Evolutionary conservation across 2,888 invertebrate species (phyloP), one percentile per base, ranked within the genome.

Genomic region (Drosophila subquinaria): DNA sequence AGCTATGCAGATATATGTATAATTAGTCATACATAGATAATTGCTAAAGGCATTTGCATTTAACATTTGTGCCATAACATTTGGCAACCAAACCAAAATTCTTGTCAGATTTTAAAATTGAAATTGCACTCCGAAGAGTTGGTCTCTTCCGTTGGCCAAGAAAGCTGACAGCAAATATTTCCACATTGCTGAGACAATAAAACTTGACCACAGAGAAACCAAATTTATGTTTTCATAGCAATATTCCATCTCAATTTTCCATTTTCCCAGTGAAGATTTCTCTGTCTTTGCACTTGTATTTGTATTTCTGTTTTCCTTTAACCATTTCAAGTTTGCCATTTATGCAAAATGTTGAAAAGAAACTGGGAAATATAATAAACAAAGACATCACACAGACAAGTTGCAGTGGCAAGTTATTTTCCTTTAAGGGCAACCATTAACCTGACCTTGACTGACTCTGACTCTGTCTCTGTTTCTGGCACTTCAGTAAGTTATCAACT

Each of bases 51-150:
- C 57, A 65, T 45, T 55, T 5, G 36, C 27, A 27, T 27, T 27
- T 27, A 27, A 53, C 61, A 38, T 61, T 52, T 38, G 11, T 53
- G 40, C 13, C 3, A 53, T 27, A 20, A 33, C 36, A 23, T 23
- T 52, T n/a, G 40, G 20, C 64, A 62, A 62, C 17, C 20, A 20
- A 43, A 43, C 15, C 11, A 47, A 35, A 47, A 33, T 53, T 68
- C 61, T 68, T 79, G 60, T 61, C 57, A 6, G 51, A 63, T 30
- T 17, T n/a, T 33, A 48, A 47, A 52, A 10, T 45, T 57, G 23
- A 33, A 74, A 76, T 73, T 76, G 79, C 69, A 67, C 42, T 68
- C 48, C 5, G 52, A 52, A 63, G 69, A 61, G 60, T 69, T 69
- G 45, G 35, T 35, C 60, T 57, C 57, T 73, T 72, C 33, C 42